These are phyloP conservation scores for Rostratula benghalensis DNA, from an alignment of 2,113 vertebrate species.

Conservation along the genomic window DNA sequence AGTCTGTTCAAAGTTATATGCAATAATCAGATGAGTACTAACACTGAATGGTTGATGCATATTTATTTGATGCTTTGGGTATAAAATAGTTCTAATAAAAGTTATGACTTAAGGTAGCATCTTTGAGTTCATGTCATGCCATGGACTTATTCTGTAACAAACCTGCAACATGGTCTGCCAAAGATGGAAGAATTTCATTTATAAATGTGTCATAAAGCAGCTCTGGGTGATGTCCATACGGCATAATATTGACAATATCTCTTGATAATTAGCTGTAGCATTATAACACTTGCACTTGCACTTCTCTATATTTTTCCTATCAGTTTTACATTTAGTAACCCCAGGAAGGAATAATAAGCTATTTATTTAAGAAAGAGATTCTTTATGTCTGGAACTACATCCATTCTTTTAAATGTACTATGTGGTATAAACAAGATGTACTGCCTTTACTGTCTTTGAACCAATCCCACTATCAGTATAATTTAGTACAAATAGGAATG, in stretches of 20 bases:
- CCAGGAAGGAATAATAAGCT: not conserved
- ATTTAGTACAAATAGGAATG: not conserved
- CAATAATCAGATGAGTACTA: not conserved
- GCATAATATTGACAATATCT: not conserved
- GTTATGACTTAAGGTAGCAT: not conserved
- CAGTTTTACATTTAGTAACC: not conserved
- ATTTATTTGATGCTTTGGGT: not conserved
- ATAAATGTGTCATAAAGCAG: not conserved
- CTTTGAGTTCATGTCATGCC: not conserved
- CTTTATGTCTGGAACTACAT: not conserved
- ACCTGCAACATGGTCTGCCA: not conserved
- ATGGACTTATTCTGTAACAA: not conserved
- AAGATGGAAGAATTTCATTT: not conserved
- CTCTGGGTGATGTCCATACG: not conserved
- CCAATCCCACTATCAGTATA: not conserved
- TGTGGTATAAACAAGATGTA: not conserved
- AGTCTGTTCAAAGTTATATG: not conserved
- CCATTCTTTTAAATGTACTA: not conserved
- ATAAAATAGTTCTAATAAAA: not conserved
- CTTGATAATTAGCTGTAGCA: not conserved
- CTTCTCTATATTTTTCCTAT: not conserved
- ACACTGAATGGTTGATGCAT: not conserved
- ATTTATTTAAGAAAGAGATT: not conserved
- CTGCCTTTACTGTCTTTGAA: not conserved
- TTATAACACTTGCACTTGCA: not conserved